These are phyloP conservation scores for Hippopotamus amphibius DNA, from an alignment of 2,113 vertebrate species.

Conservation along the genomic window DNA sequence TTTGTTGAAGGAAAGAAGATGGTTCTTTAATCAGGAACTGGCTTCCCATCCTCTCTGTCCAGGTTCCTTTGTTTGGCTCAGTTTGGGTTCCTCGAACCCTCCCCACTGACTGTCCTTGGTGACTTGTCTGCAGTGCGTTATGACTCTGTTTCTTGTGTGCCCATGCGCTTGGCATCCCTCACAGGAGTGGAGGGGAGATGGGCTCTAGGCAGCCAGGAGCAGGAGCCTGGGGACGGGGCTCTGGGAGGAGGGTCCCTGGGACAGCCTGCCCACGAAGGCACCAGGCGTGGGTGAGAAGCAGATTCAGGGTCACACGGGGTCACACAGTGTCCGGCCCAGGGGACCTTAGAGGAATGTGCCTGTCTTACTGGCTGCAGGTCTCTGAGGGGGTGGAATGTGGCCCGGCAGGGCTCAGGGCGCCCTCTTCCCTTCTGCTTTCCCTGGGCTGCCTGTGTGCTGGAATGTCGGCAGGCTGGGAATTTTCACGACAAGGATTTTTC, in stretches of 20 bases:
- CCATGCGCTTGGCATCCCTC: not conserved
- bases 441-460: slow-evolving; percentile 55
- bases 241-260: not conserved
- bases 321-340: not conserved
- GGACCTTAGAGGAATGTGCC: slow-evolving; percentile 57
- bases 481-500: slow-evolving; percentile 65
- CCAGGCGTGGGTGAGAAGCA: not conserved
- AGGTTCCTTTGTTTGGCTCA: not conserved
- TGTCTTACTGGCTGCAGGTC: slow-evolving; percentile 34
- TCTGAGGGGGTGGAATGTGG: slow-evolving; percentile 56
- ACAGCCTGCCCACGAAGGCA: not conserved
- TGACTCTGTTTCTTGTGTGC: not conserved
- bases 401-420: slow-evolving; percentile 36
- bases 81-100: not conserved
- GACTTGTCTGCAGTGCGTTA: not conserved
- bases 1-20: slow-evolving; percentile 23
- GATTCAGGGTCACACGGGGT: not conserved
- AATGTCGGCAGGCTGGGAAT: slow-evolving; percentile 77
- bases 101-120: not conserved
- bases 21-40: slow-evolving; percentile 11
- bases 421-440: slow-evolving; percentile 61
- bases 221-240: not conserved
- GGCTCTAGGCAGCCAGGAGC: not conserved
- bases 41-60: not conserved
- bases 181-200: not conserved